Evolutionary conservation across 37 sponge, comb jelly and placozoan species (phyloP), one percentile per base, ranked within the genome.

Genomic region (Chondrilla cf. caribensis): DNA sequence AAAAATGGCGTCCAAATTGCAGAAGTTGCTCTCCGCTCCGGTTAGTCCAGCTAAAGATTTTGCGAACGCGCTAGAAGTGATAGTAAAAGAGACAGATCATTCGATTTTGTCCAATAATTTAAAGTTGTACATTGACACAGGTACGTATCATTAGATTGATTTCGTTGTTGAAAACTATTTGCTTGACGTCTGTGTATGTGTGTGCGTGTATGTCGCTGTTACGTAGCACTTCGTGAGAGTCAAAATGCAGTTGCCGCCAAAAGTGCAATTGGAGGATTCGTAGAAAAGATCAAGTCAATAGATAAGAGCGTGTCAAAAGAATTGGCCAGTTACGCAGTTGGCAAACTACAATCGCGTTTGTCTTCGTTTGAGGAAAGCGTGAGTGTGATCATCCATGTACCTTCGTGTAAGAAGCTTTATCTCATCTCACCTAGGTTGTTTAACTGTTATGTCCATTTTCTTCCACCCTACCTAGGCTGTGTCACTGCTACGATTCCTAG

Each of bases 361-460:
- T 84, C 87, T 24, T 87, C 93, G 47, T 91, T 94, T 82, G 95
- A 94, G 41, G 95, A 94, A 18, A 94, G 92, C 82, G 93, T 88
- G 57, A 40, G 81, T 58, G 64, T 55, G 57, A 55, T 11, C 17
- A n/a, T n/a, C n/a, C n/a, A n/a, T n/a, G n/a, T n/a, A n/a, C n/a
- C n/a, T n/a, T n/a, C n/a, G n/a, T n/a, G n/a, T n/a, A n/a, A n/a
- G n/a, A n/a, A n/a, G n/a, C n/a, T n/a, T n/a, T n/a, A n/a, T n/a
- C n/a, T n/a, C n/a, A n/a, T n/a, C n/a, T n/a, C n/a, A n/a, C n/a
- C n/a, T n/a, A n/a, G n/a, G n/a, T n/a, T n/a, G n/a, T n/a, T n/a
- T n/a, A n/a, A n/a, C n/a, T n/a, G n/a, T n/a, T n/a, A n/a, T n/a
- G n/a, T n/a, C n/a, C n/a, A n/a, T n/a, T n/a, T n/a, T n/a, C n/a